These are phyloP conservation scores for Prosapia bicincta DNA, from an alignment of 2,888 invertebrate species.

Conservation along the genomic window DNA sequence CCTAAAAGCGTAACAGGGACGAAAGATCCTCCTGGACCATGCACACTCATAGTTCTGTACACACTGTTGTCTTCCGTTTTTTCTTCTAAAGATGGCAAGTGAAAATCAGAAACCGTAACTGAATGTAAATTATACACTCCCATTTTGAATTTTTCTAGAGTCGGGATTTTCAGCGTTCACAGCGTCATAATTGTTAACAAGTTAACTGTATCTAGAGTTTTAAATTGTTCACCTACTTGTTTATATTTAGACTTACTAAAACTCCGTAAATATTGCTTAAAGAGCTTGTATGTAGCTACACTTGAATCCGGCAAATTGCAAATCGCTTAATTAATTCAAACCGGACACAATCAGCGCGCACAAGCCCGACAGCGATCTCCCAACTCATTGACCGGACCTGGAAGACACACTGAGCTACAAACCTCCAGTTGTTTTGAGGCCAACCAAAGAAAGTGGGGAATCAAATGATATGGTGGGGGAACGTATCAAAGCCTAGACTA, in stretches of 20 bases:
- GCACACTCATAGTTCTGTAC: not conserved
- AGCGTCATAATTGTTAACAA: no score
- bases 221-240: no score
- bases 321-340: no score
- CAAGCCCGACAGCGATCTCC: no score
- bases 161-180: no score
- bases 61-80: not conserved
- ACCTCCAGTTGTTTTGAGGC: not conserved
- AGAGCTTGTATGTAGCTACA: no score
- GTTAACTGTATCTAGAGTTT: no score
- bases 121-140: not conserved
- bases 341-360: not conserved
- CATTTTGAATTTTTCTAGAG: not conserved
- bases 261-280: no score
- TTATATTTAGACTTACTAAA: no score
- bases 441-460: conserved; percentile 2
- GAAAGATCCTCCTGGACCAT: not conserved
- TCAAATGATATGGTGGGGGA: not conserved
- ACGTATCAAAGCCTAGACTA: not conserved
- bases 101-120: not conserved
- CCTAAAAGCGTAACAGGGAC: not conserved
- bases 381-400: not conserved
- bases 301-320: no score
- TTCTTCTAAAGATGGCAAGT: not conserved
- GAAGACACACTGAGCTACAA: not conserved